Percentiles rank a stretch among this genome's conserved stretches.
Conservation (phyloP, 2,113 vertebrate genomes). For the Elanoides forficatus region DNA sequence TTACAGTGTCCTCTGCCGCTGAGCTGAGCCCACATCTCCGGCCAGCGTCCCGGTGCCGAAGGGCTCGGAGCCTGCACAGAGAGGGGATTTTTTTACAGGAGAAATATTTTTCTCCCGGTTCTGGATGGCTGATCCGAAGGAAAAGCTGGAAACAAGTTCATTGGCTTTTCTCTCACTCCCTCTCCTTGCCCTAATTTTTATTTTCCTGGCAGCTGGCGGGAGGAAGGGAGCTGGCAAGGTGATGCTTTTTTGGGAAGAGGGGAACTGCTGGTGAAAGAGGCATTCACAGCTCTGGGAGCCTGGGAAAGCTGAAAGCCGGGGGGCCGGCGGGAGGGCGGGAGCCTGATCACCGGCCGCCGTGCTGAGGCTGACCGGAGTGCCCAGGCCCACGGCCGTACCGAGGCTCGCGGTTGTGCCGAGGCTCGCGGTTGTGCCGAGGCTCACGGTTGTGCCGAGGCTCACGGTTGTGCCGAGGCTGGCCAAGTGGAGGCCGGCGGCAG, state of each 20-base stretch:
- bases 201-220: conserved; percentile 49
- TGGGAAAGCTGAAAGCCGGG: not conserved
- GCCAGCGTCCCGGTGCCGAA: not conserved
- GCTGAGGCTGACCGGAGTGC: not conserved
- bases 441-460: not conserved
- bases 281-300: not conserved
- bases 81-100: not conserved
- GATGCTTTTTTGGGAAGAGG: conserved; percentile 40
- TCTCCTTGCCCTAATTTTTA: conserved; percentile 43
- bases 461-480: not conserved
- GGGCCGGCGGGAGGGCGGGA: not conserved
- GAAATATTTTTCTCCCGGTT: conserved; percentile 30
- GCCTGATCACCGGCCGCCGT: not conserved
- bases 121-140: not conserved
- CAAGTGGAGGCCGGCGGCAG: not conserved
- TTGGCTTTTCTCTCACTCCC: conserved; percentile 20
- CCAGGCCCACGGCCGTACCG: not conserved
- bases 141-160: conserved; percentile 48
- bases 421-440: not conserved
- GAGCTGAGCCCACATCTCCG: not conserved
- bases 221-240: conserved; percentile 51
- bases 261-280: conserved; percentile 7
- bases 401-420: not conserved
- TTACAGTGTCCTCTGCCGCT: not conserved
- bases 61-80: not conserved